These are phyloP conservation scores for Macroteleia sp. DNA, from an alignment of 2,888 invertebrate genomes.

Conservation along the genomic window DNA sequence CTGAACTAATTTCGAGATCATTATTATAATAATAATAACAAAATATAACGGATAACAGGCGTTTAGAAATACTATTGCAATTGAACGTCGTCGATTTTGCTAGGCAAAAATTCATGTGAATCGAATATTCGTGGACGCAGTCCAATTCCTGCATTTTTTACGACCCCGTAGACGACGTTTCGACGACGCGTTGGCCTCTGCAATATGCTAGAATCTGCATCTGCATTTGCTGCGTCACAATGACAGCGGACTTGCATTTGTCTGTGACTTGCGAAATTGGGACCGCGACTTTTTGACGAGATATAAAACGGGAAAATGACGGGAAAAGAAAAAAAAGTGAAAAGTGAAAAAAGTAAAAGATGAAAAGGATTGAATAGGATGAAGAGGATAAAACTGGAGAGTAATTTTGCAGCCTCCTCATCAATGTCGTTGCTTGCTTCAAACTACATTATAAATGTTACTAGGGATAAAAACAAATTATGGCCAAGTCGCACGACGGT, in stretches of 20 bases:
- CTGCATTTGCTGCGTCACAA: slow-evolving; percentile 49
- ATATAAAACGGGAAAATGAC: background rate
- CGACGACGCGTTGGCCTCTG: slow-evolving; percentile 24
- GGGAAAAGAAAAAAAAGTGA: background rate
- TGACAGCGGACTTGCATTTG: slow-evolving; percentile 25
- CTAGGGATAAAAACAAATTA: slow-evolving; percentile 49
- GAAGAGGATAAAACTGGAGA: background rate
- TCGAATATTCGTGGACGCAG: slow-evolving; percentile 29
- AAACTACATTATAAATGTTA: slow-evolving; percentile 38
- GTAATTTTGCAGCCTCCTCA: slow-evolving; percentile 8
- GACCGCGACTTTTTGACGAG: slow-evolving; percentile 15
- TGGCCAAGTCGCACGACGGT: slow-evolving; percentile 10
- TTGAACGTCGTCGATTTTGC: background rate
- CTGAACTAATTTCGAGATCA: no score
- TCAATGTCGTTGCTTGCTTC: slow-evolving; percentile 11
- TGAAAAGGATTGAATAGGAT: background rate
- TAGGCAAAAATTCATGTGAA: slow-evolving; percentile 16
- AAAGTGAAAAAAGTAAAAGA: background rate
- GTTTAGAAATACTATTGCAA: background rate
- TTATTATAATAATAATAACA: background rate
- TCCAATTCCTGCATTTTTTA: slow-evolving; percentile 38
- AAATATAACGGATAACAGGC: no score
- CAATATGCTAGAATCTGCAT: slow-evolving; percentile 44
- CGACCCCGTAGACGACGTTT: slow-evolving; percentile 43
- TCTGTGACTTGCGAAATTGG: slow-evolving; percentile 28